A percentile compares a stretch with the other conserved stretches of the same genome.
Evolutionary conservation across 2,797 vertebrate genomes (phyloP).

Genomic region (Morelia viridis): DNA sequence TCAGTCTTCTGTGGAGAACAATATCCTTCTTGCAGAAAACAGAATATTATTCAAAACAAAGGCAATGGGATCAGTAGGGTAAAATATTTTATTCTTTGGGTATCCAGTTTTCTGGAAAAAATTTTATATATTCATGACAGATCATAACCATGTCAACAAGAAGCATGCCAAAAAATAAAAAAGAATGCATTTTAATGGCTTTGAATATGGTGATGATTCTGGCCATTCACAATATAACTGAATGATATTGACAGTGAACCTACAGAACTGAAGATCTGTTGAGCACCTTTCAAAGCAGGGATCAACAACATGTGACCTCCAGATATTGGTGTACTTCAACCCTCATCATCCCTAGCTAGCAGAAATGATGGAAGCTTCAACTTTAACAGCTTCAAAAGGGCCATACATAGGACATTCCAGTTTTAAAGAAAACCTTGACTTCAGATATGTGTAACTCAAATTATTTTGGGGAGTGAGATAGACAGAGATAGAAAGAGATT

Average conservation of each 20-base stretch:
- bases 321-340: not conserved
- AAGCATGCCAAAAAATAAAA: constrained; percentile 49
- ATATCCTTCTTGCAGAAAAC: constrained; percentile 30
- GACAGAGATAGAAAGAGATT: too few relatives aligned
- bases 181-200: constrained; percentile 32
- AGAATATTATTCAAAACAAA: constrained; percentile 38
- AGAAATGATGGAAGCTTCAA: not conserved
- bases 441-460: too few relatives aligned
- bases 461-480: too few relatives aligned
- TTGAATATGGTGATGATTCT: constrained; percentile 42
- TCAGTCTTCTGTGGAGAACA: not conserved
- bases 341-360: not conserved
- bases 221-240: constrained; percentile 34
- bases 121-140: constrained; percentile 20
- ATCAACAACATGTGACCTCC: not conserved
- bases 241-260: not conserved
- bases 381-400: too few relatives aligned
- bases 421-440: too few relatives aligned
- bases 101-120: constrained; percentile 34
- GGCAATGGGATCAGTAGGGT: constrained; percentile 37
- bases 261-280: not conserved
- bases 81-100: not conserved
- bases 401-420: too few relatives aligned
- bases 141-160: constrained; percentile 37
- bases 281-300: not conserved